A percentile compares a stretch with the other conserved stretches of the same genome.
Conservation (phyloP, 2,113 vertebrate genomes). For the Ia io region DNA sequence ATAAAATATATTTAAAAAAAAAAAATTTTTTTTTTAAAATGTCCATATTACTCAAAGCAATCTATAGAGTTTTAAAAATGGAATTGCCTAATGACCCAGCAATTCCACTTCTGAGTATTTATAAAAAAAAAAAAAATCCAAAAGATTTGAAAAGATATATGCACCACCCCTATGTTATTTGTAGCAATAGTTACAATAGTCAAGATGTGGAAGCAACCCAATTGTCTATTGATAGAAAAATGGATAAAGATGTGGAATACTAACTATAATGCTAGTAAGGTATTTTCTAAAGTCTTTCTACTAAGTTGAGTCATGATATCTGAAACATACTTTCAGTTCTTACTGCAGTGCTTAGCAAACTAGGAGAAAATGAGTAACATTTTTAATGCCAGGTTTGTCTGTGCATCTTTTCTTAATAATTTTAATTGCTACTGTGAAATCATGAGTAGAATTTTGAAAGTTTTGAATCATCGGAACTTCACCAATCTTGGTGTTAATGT, state of each 20-base stretch:
- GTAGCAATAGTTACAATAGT: background rate
- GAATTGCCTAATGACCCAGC: background rate
- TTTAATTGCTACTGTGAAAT: background rate
- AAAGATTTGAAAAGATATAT: background rate
- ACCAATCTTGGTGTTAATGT: background rate
- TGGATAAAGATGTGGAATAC: background rate
- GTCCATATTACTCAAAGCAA: background rate
- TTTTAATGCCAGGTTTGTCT: background rate
- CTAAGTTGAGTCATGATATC: background rate
- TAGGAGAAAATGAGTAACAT: background rate
- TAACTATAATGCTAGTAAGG: background rate
- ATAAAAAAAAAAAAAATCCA: background rate
- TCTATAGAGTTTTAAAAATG: background rate
- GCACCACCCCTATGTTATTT: background rate
- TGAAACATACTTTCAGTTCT: background rate
- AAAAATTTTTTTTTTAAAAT: too few species aligned
- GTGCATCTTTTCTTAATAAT: background rate
- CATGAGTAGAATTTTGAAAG: background rate
- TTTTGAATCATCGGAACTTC: background rate
- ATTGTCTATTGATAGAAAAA: background rate
- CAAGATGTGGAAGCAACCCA: background rate
- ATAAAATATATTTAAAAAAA: too few species aligned
- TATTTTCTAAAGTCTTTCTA: background rate
- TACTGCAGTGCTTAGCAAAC: background rate
- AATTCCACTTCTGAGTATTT: background rate